Evolutionary conservation across 2,113 vertebrate species (phyloP).

Genomic region (Apus apus): DNA sequence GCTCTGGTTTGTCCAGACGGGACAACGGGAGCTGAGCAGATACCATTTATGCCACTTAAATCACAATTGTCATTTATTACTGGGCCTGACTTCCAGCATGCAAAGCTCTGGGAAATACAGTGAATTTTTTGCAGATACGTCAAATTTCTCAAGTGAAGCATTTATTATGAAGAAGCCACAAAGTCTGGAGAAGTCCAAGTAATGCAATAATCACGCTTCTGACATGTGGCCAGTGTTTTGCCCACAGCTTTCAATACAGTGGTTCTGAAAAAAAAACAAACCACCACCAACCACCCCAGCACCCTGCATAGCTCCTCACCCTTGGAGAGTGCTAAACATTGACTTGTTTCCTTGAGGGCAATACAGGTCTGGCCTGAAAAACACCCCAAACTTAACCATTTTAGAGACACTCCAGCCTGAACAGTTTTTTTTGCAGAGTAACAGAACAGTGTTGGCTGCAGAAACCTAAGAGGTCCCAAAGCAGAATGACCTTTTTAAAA

Average conservation of each 20-base stretch:
- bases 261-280: neutral
- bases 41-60: neutral
- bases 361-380: neutral
- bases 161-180: neutral
- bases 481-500: neutral
- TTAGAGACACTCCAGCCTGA: neutral
- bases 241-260: neutral
- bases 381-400: neutral
- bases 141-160: neutral
- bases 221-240: accelerated
- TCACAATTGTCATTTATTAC: accelerated
- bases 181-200: neutral
- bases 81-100: neutral
- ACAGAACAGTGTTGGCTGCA: neutral
- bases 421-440: neutral
- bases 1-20: neutral
- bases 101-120: neutral
- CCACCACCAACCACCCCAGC: neutral
- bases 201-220: neutral
- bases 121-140: neutral
- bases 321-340: neutral
- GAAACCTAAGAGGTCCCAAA: neutral
- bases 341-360: neutral
- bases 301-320: neutral
- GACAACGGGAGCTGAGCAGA: neutral